These are phyloP conservation scores for Nymphalis c-album DNA, from an alignment of 2,888 invertebrate genomes.

Conservation along the genomic window DNA sequence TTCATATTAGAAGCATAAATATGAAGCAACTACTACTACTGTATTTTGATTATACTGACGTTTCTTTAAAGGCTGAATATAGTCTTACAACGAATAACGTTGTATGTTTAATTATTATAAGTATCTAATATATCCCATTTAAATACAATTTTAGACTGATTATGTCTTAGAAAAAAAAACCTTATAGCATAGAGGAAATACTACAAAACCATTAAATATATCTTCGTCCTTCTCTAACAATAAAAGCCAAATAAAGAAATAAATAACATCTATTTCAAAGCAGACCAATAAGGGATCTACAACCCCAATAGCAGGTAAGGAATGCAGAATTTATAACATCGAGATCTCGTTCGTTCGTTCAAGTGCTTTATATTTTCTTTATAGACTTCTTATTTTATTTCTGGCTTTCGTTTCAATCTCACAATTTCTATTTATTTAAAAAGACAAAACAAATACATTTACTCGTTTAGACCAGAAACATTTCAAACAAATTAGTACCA, in stretches of 20 bases:
- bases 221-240: background rate
- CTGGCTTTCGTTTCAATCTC: conserved; percentile 40
- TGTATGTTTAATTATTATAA: no score
- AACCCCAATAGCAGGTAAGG: conserved; percentile 35
- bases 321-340: conserved; percentile 50
- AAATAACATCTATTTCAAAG: conserved; percentile 35
- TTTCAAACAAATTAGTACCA: background rate
- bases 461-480: conserved; percentile 5
- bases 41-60: no score
- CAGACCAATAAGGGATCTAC: conserved; percentile 34
- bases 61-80: no score
- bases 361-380: conserved; percentile 48
- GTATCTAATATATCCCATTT: no score
- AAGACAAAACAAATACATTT: conserved; percentile 30
- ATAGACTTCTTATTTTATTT: conserved; percentile 46
- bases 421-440: conserved; percentile 35
- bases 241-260: conserved; percentile 24
- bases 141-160: no score
- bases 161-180: no score
- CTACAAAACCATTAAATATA: background rate
- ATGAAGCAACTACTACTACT: no score
- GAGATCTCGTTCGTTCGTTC: conserved; percentile 44
- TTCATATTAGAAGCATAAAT: no score
- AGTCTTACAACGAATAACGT: no score
- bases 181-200: no score